Percentiles rank a stretch among this genome's conserved stretches.
Evolutionary conservation across 2,113 vertebrate genomes (phyloP).

Genomic region (Smithornis capensis): DNA sequence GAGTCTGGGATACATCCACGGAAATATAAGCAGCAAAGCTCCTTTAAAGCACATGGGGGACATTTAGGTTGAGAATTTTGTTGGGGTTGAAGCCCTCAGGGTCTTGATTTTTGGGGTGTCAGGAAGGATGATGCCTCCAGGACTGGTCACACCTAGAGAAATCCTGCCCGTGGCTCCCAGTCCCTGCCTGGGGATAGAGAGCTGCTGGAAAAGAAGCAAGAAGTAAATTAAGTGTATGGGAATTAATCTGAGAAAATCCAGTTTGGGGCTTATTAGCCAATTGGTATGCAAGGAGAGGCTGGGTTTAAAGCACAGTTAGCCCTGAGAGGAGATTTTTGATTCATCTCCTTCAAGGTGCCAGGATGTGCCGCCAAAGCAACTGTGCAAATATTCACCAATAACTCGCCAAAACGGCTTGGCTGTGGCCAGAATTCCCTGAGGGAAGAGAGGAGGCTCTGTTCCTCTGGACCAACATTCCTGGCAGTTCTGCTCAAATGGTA

Average conservation of each 20-base stretch:
- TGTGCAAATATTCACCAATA: background rate
- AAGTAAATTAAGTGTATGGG: background rate
- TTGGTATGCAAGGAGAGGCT: conserved; percentile 6
- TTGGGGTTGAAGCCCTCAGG: background rate
- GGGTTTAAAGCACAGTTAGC: background rate
- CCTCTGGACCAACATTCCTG: background rate
- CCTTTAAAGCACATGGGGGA: background rate
- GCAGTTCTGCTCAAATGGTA: background rate
- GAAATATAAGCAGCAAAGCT: background rate
- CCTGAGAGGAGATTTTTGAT: background rate
- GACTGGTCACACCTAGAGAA: background rate
- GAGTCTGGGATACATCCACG: accelerated
- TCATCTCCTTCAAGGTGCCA: background rate
- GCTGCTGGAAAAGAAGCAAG: background rate
- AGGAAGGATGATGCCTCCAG: background rate
- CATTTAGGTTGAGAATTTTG: background rate
- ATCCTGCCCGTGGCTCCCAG: background rate
- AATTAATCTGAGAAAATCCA: conserved; percentile 50
- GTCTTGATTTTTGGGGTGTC: background rate
- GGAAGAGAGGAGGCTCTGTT: background rate
- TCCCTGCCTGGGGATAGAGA: background rate
- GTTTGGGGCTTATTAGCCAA: conserved; percentile 18
- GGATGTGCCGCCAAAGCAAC: accelerated
- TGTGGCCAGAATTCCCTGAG: background rate
- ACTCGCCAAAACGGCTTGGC: background rate